phyloP scores from a whole-genome alignment of 2,797 vertebrate genomes.

The Margarornis squamiger region DNA sequence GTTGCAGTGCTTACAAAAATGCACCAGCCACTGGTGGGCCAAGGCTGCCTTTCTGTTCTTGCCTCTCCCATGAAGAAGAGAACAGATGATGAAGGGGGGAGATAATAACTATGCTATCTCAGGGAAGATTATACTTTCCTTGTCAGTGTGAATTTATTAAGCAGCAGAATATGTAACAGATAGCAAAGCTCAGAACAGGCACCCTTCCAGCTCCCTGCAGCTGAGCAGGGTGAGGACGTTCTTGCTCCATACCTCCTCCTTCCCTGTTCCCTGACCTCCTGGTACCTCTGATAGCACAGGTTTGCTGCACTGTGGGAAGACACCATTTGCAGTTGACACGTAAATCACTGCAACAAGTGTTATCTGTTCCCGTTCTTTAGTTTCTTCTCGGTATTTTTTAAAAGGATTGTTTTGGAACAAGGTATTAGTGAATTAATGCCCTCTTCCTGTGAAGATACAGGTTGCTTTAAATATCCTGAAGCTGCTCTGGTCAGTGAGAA shows the following conservation, averaged over 20 bases:
- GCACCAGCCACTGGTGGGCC: neutral
- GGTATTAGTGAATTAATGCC: neutral
- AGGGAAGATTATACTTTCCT: neutral
- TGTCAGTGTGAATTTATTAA: constrained; percentile 6
- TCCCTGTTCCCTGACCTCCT: neutral
- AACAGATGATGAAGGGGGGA: neutral
- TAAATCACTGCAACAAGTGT: neutral
- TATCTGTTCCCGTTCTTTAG: neutral
- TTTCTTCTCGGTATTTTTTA: neutral
- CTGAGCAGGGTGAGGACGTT: neutral
- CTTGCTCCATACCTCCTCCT: neutral
- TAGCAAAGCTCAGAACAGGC: neutral
- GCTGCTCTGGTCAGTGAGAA: neutral
- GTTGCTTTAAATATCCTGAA: neutral
- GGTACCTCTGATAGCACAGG: neutral
- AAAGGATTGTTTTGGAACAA: neutral
- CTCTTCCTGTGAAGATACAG: neutral
- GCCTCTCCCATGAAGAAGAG: neutral
- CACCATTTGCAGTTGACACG: neutral
- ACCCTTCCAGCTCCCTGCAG: neutral
- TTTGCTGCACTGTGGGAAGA: neutral
- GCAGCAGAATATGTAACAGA: neutral
- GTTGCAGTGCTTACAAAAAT: neutral
- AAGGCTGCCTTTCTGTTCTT: neutral
- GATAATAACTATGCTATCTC: neutral